Evolutionary conservation across 2,113 vertebrate genomes (phyloP).

Genomic region (Pterocles orientalis): DNA sequence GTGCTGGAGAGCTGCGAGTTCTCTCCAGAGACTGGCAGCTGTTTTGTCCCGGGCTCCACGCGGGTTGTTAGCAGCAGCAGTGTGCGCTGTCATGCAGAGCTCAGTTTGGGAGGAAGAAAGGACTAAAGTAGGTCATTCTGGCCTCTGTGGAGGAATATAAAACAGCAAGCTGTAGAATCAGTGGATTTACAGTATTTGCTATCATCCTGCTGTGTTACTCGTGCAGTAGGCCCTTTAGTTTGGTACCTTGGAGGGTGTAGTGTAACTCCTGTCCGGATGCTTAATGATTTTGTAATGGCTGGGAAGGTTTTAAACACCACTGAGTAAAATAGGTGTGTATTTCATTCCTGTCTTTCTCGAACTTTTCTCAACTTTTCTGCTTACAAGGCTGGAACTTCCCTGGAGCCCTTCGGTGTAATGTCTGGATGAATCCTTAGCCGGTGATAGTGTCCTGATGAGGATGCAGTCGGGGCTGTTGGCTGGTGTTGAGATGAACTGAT

Average conservation of each 20-base stretch:
- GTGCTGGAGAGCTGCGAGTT: background rate
- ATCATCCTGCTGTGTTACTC: background rate
- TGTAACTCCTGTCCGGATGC: background rate
- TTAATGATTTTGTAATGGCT: background rate
- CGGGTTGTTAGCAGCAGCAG: background rate
- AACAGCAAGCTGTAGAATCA: slow-evolving; percentile 35
- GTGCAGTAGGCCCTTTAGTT: background rate
- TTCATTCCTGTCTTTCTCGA: background rate
- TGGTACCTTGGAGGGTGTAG: background rate
- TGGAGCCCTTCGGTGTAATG: background rate
- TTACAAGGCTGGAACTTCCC: background rate
- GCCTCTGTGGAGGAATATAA: slow-evolving; percentile 44
- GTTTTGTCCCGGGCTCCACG: background rate
- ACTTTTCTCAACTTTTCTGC: background rate
- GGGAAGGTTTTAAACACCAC: background rate
- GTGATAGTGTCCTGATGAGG: background rate
- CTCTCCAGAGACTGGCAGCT: slow-evolving; percentile 30
- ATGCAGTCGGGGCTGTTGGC: background rate
- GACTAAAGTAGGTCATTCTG: slow-evolving; percentile 45
- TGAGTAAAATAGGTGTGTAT: background rate
- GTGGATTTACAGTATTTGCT: background rate
- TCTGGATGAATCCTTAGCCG: background rate
- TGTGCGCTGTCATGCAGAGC: slow-evolving; percentile 2
- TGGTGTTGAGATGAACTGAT: background rate
- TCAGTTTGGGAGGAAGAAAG: slow-evolving; percentile 23